Base-by-base conservation (phyloP, 1,140 invertebrate species). In the Pachyrhynchus sulphureomaculatus region DNA sequence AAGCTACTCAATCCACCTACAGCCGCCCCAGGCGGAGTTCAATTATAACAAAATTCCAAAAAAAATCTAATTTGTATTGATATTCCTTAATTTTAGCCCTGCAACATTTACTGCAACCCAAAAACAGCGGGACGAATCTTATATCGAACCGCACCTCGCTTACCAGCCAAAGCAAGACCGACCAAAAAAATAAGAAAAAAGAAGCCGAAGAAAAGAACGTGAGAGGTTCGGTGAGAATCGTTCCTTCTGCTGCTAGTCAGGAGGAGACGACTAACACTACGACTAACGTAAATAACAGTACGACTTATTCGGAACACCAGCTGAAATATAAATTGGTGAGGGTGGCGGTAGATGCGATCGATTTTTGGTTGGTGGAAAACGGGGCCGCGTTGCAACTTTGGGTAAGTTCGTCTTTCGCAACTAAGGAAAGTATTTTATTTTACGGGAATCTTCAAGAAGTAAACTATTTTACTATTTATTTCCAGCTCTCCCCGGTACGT, bases 241-340 rank as follows among this genome's bases (percentile, higher is more conserved):
- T n/a, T n/a, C n/a, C n/a, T n/a, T n/a, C n/a, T n/a, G n/a, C n/a
- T n/a, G n/a, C n/a, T n/a, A n/a, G n/a, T n/a, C 45, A 56, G 10
- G 58, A 52, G 18, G 48, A 47, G 4, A 33, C n/a, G n/a, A 12
- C 34, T n/a, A 42, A 54, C 17, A 1, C 13, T 5, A 15, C 36
- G 6, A 29, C 8, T 33, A 45, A 6, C 26, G 2, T 29, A 6
- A 10, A 4, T 32, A 52, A n/a, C 18, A 47, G 29, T 17, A 17
- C 18, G 18, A 55, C 44, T 52, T 64, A 57, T 32, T 42, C 45
- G 10, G 57, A 66, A 21, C 75, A 76, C 45, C 69, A 74, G 72
- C 90, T 99, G 24, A 99, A 99, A 73, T 99, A 99, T 73, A 85
- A 89, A 70, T 92, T 99, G 88, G 90, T 91, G 4, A 81, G 96